Conservation (phyloP, 2,888 invertebrate species). For the Trissoscelio sp. region DNA sequence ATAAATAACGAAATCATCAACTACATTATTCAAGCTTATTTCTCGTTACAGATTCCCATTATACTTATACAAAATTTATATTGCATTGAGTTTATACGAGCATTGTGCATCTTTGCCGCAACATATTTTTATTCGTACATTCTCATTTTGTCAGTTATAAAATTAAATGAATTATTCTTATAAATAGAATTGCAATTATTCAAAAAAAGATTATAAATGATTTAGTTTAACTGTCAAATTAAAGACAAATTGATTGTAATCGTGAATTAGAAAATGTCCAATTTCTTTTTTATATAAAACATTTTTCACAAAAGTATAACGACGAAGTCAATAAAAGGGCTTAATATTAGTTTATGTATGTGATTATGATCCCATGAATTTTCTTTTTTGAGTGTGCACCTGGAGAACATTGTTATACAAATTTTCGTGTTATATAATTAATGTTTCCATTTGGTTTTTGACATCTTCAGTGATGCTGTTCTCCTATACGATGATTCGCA, state of each 20-base stretch:
- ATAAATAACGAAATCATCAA: conserved; percentile 40
- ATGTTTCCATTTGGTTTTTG: conserved; percentile 1
- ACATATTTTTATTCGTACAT: conserved; percentile 1
- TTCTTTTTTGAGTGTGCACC: conserved; percentile 19
- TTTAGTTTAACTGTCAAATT: conserved; percentile 32
- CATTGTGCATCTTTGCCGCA: conserved; percentile 11
- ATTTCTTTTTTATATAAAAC: conserved; percentile 18
- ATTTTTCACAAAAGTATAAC: not conserved
- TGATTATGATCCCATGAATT: conserved; percentile 45
- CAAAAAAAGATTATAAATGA: conserved; percentile 19
- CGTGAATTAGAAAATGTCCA: conserved; percentile 32
- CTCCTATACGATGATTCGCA: conserved; percentile 22
- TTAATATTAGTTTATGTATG: conserved; percentile 15
- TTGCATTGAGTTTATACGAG: conserved; percentile 35
- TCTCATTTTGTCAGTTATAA: not conserved
- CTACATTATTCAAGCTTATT: conserved; percentile 15
- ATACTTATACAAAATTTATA: conserved; percentile 46
- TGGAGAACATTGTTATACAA: conserved; percentile 19
- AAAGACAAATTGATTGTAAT: conserved; percentile 15
- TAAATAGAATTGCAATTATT: conserved; percentile 23
- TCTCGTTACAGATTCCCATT: conserved; percentile 28
- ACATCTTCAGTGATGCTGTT: conserved; percentile 11
- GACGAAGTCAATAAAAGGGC: conserved; percentile 20
- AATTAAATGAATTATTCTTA: conserved; percentile 8
- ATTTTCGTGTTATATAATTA: not conserved